A percentile compares a stretch with the other conserved stretches of the same genome.
These are phyloP conservation scores for Danio rerio DNA, from an alignment of 2,113 vertebrate genomes.

Conservation along the genomic window GRCz12tu NC_133187.1:41479001-41479500, in stretches of 20 bases:
- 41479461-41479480: no score
- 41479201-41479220: neutral
- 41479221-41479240: neutral
- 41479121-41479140: neutral
- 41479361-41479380: no score
- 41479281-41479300: neutral
- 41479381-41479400: no score
- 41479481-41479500: no score
- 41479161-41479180: neutral
- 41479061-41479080: conserved; percentile 1
- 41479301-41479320: neutral
- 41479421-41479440: no score
- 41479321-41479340: neutral
- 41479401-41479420: no score
- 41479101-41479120: neutral
- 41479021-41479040: neutral
- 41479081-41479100: neutral
- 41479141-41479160: neutral
- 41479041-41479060: neutral
- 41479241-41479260: neutral
- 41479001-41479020: neutral
- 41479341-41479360: neutral
- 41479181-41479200: neutral
- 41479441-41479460: no score
- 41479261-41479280: neutral